phyloP scores from a whole-genome alignment of 2,113 vertebrate species.

The Balaeniceps rex region DNA sequence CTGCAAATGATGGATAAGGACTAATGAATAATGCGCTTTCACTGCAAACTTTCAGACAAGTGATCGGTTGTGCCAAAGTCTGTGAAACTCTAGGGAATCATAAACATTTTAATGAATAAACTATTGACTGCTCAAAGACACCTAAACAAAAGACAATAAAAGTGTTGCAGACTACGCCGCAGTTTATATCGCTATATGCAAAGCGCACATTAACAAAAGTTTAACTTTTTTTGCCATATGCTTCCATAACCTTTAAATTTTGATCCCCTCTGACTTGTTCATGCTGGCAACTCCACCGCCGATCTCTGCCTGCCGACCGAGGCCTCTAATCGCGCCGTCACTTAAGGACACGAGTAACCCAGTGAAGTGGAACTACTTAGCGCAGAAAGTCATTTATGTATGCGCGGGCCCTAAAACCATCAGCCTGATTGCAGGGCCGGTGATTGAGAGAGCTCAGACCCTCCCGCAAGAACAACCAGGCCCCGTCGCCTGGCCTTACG shows the following conservation, averaged over 20 bases:
- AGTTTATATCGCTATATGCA: slow-evolving; percentile 7
- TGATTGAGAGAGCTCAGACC: not conserved
- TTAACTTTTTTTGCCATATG: slow-evolving; percentile 26
- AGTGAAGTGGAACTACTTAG: slow-evolving; percentile 36
- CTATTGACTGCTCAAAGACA: slow-evolving; percentile 48
- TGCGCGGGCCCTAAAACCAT: slow-evolving; percentile 39
- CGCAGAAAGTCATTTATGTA: slow-evolving; percentile 8
- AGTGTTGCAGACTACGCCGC: not conserved
- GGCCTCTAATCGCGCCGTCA: not conserved
- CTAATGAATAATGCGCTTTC: slow-evolving; percentile 59
- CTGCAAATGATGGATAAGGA: slow-evolving; percentile 61
- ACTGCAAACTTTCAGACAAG: slow-evolving; percentile 41
- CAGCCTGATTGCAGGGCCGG: not conserved
- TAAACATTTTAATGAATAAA: slow-evolving; percentile 65
- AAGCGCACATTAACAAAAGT: slow-evolving; percentile 1
- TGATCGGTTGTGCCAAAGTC: slow-evolving; percentile 39
- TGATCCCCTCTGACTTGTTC: not conserved
- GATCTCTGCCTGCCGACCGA: not conserved
- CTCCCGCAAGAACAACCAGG: not conserved
- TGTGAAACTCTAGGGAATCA: slow-evolving; percentile 44
- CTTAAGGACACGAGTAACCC: slow-evolving; percentile 6
- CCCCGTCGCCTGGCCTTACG: rapidly evolving
- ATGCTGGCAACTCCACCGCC: not conserved
- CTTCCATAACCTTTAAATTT: slow-evolving; percentile 6
- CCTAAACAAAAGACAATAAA: slow-evolving; percentile 25